A percentile compares a stretch with the other conserved stretches of the same genome.
Evolutionary conservation across 2,113 vertebrate species (phyloP).

Genomic region (Nanorana parkeri): DNA sequence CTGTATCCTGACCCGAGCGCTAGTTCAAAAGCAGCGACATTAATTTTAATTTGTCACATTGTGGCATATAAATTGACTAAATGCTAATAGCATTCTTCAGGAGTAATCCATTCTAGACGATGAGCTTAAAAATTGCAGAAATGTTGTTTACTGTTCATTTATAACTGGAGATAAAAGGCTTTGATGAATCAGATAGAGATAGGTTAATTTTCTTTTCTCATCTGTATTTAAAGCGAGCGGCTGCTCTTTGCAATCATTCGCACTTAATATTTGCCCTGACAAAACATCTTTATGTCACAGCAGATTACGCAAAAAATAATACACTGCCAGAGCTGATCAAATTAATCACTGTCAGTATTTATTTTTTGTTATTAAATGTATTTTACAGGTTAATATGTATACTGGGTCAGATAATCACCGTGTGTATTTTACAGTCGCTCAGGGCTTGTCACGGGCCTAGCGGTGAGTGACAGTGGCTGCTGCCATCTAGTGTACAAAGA

Average conservation of each 20-base stretch:
- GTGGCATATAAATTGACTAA: constrained; percentile 78
- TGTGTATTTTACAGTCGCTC: background rate
- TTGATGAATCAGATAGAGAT: constrained; percentile 66
- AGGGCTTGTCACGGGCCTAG: background rate
- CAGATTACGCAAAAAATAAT: constrained; percentile 47
- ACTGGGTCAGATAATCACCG: background rate
- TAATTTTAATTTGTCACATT: constrained; percentile 81
- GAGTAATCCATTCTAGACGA: constrained; percentile 82
- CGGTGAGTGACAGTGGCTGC: constrained; percentile 1
- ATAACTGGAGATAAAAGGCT: constrained; percentile 67
- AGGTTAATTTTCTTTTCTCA: constrained; percentile 79
- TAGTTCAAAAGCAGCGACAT: constrained; percentile 77
- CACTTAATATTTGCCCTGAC: constrained; percentile 71
- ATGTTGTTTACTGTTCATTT: constrained; percentile 81
- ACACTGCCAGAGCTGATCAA: constrained; percentile 52
- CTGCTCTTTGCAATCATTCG: constrained; percentile 74
- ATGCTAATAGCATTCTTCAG: constrained; percentile 80
- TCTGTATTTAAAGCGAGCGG: constrained; percentile 76
- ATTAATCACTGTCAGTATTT: constrained; percentile 44
- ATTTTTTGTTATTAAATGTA: constrained; percentile 29
- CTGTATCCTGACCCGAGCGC: constrained; percentile 76
- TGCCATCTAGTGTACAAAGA: constrained; percentile 45
- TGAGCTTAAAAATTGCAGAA: constrained; percentile 82
- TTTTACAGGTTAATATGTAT: constrained; percentile 58
- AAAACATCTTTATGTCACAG: constrained; percentile 68